Percentiles rank a stretch among this genome's conserved stretches.
Conservation (phyloP, 2,113 vertebrate genomes). For the Epinephelus moara region DNA sequence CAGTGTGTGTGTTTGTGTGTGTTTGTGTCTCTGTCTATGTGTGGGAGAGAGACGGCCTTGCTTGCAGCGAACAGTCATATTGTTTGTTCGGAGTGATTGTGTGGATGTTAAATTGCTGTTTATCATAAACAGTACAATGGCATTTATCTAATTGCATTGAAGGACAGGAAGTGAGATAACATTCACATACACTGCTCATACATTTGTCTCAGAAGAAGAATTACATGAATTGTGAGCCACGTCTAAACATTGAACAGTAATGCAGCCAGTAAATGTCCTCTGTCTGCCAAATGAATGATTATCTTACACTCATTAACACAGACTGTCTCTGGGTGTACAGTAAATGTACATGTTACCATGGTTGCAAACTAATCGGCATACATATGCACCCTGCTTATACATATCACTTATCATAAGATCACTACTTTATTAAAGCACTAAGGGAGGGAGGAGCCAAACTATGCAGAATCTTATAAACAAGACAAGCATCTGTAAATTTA, state of each 20-base stretch:
- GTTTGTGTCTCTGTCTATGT: neutral
- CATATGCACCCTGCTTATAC: too few relatives aligned
- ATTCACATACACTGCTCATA: constrained; percentile 10
- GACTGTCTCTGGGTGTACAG: neutral
- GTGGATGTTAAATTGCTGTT: constrained; percentile 32
- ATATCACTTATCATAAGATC: too few relatives aligned
- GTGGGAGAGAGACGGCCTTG: constrained; percentile 19
- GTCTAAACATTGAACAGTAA: neutral
- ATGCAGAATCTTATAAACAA: too few relatives aligned
- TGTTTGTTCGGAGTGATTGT: constrained; percentile 57
- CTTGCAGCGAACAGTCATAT: constrained; percentile 46
- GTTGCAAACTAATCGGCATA: too few relatives aligned
- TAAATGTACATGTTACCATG: too few relatives aligned
- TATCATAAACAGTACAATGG: constrained; percentile 50
- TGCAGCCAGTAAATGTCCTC: neutral
- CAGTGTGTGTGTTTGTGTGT: constrained; percentile 13
- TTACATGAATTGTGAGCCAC: neutral
- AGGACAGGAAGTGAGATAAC: constrained; percentile 66
- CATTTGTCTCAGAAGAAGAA: constrained; percentile 31
- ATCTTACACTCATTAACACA: neutral
- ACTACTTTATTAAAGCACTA: too few relatives aligned
- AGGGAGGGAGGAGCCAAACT: too few relatives aligned
- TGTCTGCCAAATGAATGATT: neutral
- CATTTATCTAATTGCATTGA: constrained; percentile 28
- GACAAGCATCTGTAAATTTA: too few relatives aligned